phyloP scores from a whole-genome alignment of 2,888 invertebrate species.

The Drosophila macrospina region DNA sequence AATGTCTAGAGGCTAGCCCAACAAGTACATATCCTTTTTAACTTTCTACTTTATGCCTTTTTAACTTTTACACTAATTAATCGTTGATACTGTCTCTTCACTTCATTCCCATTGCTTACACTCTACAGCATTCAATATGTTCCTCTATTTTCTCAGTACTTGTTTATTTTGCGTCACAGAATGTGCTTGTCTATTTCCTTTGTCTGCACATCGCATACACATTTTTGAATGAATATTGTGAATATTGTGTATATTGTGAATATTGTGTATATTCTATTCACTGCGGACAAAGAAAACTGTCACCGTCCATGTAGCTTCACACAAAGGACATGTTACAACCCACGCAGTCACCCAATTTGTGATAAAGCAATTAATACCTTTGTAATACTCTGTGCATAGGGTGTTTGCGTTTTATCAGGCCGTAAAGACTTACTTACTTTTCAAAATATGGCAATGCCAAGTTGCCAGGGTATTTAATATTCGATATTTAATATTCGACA shows the following conservation, averaged over 20 bases:
- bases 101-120: not conserved
- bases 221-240: slow-evolving; percentile 27
- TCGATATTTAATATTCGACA: not conserved
- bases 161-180: slow-evolving; percentile 8
- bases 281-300: slow-evolving; percentile 23
- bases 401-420: not conserved
- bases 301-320: slow-evolving; percentile 1
- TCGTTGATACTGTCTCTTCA: not conserved
- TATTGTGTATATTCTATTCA: slow-evolving; percentile 25
- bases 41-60: slow-evolving; percentile 2
- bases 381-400: not conserved
- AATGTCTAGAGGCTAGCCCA: slow-evolving; percentile 1
- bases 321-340: slow-evolving; percentile 11
- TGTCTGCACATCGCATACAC: slow-evolving; percentile 18
- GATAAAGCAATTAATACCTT: slow-evolving; percentile 9
- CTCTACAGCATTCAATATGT: slow-evolving; percentile 1
- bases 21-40: not conserved
- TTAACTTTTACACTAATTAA: slow-evolving; percentile 11
- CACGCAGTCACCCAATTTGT: not conserved
- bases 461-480: not conserved
- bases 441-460: too few species aligned
- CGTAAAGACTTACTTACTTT: not conserved
- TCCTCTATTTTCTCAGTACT: not conserved
- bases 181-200: slow-evolving; percentile 9
- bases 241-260: slow-evolving; percentile 5